These are phyloP conservation scores for Sylvia borin DNA, from an alignment of 2,797 vertebrate species.

Conservation along the genomic window DNA sequence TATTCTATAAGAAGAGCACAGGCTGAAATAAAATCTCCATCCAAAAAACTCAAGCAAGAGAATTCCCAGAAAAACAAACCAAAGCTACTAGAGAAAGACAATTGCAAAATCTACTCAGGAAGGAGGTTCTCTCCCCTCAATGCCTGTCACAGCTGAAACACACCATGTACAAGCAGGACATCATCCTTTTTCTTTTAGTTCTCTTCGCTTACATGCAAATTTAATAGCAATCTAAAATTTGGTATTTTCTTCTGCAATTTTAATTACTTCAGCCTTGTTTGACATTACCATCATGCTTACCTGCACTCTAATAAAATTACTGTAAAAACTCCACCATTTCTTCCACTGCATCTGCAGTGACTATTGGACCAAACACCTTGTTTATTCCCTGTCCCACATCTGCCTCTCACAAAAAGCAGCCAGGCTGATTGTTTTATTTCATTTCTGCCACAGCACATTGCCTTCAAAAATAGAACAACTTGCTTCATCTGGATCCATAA, in stretches of 20 bases:
- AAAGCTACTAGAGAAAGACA: not conserved
- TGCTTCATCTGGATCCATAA: not conserved
- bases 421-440: not conserved
- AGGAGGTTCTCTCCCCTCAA: not conserved
- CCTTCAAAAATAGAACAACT: not conserved
- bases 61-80: not conserved
- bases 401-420: not conserved
- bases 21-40: not conserved
- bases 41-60: accelerated
- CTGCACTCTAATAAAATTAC: not conserved
- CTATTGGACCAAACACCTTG: not conserved
- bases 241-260: not conserved
- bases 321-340: not conserved
- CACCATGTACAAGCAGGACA: not conserved
- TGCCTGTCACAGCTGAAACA: not conserved
- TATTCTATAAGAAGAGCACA: accelerated
- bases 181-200: not conserved
- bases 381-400: no score
- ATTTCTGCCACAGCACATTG: not conserved
- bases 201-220: not conserved
- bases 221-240: not conserved
- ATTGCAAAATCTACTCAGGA: not conserved
- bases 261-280: not conserved
- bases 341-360: not conserved
- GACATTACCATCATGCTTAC: not conserved